Evolutionary conservation across 2,113 vertebrate species (phyloP), one percentile per base, ranked within the genome.

Genomic region (Aptenodytes forsteri): DNA sequence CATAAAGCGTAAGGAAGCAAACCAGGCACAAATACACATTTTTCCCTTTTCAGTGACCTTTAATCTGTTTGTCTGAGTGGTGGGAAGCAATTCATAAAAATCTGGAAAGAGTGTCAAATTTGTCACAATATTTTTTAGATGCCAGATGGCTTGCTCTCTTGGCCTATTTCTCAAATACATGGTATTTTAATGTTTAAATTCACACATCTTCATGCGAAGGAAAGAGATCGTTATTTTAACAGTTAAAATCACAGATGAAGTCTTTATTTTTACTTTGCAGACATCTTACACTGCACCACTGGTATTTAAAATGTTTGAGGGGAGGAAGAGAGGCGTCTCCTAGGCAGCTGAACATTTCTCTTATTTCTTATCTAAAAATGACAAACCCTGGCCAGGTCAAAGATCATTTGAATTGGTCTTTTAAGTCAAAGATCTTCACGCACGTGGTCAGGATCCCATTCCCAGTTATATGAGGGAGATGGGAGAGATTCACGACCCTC

Each of bases 131-230:
- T 70, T 93, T 89, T 67, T 93, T 67, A 4, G 0, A 44, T 65
- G 72, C 55, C 72, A 81, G 76, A 66, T 89, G 80, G 58, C 36
- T 89, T 93, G 80, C 46, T 93, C 77, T 87, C 77, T 89, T 70
- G 64, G 46, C 58, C 80, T 77, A 2, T 70, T 81, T 92, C 66
- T 93, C 54, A 83, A 67, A 80, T 64, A 50, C 7, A 5, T 27
- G n/a, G 13, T 70, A 83, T 89, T 81, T 80, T 55, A 62, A n/a
- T 58, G 11, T 67, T 34, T 36, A 69, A 91, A 58, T 89, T 81
- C 44, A 71, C 66, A 55, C 3, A 2, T 93, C 9, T 47, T 91
- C n/a, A 44, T 55, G 26, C 65, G 82, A 89, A 89, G 32, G 73
- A 23, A 86, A 49, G 36, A 66, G 13, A 66, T 29, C 11, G 11